Evolutionary conservation across 2,797 vertebrate species (phyloP), one percentile per base, ranked within the genome.

Genomic region (Eurystomus glaucurus): DNA sequence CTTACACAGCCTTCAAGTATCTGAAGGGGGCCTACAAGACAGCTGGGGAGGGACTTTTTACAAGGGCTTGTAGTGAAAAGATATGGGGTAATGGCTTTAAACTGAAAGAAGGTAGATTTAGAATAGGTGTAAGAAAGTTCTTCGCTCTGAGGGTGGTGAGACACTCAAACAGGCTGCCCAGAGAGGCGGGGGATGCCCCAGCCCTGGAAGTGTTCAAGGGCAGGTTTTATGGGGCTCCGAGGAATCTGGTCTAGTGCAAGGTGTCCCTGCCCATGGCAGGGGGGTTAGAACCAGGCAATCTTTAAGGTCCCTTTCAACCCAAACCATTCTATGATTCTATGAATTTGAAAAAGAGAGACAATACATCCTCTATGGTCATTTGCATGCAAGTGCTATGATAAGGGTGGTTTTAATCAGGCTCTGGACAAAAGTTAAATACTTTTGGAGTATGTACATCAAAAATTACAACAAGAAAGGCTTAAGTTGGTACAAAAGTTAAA

Each of bases 321-420:
- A 64, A 52, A 33, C 6, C 10, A 43, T 52, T 41, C 60, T 28
- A 12, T 14, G 15, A 55, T 25, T 55, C 35, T 31, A 76, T 39
- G 15, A 62, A 52, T 88, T 93, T 75, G 11, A 28, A 68, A 87
- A 64, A 57, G 57, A 79, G 1, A 92, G 41, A 58, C 78, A 88
- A 65, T 79, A 95, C 94, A 64, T 89, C 23, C 21, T 57, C 77
- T 80, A 1, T 14, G 39, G 66, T 58, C 46, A 81, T 81, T 81
- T 41, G 35, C 39, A 78, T 82, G 72, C 48, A 85, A 81, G 55
- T 62, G 35, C 41, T 45, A 77, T 68, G 86, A 35, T 84, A 77
- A 82, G 5, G 3, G 33, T n/a, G 45, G 9, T 57, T 96, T 96
- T 88, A 81, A 90, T 95, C 41, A 93, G 45, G 29, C n/a, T 88